Evolutionary conservation across 2,888 invertebrate genomes (phyloP), one percentile per base, ranked within the genome.

Genomic region (Anthophora plumipes): DNA sequence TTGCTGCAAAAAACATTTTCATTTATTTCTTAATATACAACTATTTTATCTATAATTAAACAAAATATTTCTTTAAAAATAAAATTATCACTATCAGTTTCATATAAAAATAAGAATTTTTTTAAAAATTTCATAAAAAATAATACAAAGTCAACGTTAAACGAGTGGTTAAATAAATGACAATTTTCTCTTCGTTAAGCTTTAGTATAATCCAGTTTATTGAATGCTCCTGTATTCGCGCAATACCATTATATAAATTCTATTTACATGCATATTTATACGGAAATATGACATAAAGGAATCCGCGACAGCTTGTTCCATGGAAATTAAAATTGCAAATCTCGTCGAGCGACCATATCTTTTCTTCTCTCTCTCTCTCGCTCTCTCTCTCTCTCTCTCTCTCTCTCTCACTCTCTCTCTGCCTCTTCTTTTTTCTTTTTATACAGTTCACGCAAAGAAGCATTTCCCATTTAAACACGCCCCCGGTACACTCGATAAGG

Each of bases 251-350:
- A 59, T 52, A 60, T 52, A 73, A 74, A 66, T 39, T 77, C 52
- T 74, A 74, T 74, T 74, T 76, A 72, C 76, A 76, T 72, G 59
- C 52, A 77, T 60, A 60, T 59, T 77, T 39, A 46, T 74, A 73
- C 20, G 50, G 39, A 39, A 52, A 73, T 67, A 31, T 37, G 54
- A 63, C 71, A 75, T 25, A 50, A 71, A 75, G 54, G 71, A 71
- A 25, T 71, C 46, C 61, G 17, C 63, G 61, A 55, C 54, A 68
- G 22, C 41, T 66, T 20, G 46, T 41, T 77, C 48, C 64, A 57
- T 57, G 50, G 59, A 31, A 43, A 48, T 41, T 39, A 66, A 71
- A 64, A 72, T 55, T 57, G 55, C 37, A 39, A 60, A 60, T 73
- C 25, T 60, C 57, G 20, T 61, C 39, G 54, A 12, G n/a, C 8